phyloP scores from a whole-genome alignment of 1,140 invertebrate genomes.

The Tribolium castaneum region DNA sequence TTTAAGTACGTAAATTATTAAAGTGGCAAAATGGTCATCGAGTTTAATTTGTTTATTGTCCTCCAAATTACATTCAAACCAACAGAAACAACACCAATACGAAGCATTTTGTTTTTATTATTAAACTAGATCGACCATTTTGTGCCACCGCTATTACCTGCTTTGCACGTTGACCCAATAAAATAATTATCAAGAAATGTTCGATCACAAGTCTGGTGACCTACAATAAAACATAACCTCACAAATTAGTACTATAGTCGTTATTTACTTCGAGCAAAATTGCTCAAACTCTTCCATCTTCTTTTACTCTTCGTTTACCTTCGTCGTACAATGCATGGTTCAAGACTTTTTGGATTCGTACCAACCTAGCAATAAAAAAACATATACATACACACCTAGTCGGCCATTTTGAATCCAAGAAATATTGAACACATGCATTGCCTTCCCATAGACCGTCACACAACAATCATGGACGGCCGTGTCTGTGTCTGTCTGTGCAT shows the following conservation, averaged over 20 bases:
- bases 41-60: slow-evolving; percentile 39
- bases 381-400: not conserved
- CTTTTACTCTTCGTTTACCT: slow-evolving; percentile 17
- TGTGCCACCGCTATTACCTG: slow-evolving; percentile 24
- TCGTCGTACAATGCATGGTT: slow-evolving; percentile 34
- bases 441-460: slow-evolving; percentile 18
- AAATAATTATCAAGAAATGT: not conserved
- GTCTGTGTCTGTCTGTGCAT: slow-evolving; percentile 42
- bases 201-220: slow-evolving; percentile 8
- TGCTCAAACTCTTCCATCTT: not conserved
- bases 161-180: not conserved
- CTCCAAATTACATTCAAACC: slow-evolving; percentile 38
- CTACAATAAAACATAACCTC: slow-evolving; percentile 34
- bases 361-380: not conserved
- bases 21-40: slow-evolving; percentile 31
- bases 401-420: slow-evolving; percentile 40
- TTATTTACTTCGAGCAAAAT: not conserved
- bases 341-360: slow-evolving; percentile 9
- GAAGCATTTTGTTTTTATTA: slow-evolving; percentile 23
- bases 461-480: slow-evolving; percentile 38
- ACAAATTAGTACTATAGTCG: slow-evolving; percentile 26
- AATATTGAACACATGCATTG: slow-evolving; percentile 41
- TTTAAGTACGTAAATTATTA: not conserved
- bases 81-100: slow-evolving; percentile 1
- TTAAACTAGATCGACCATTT: slow-evolving; percentile 42